Conservation (phyloP, 2,888 invertebrate genomes). For the Eupithecia subfuscata region DNA sequence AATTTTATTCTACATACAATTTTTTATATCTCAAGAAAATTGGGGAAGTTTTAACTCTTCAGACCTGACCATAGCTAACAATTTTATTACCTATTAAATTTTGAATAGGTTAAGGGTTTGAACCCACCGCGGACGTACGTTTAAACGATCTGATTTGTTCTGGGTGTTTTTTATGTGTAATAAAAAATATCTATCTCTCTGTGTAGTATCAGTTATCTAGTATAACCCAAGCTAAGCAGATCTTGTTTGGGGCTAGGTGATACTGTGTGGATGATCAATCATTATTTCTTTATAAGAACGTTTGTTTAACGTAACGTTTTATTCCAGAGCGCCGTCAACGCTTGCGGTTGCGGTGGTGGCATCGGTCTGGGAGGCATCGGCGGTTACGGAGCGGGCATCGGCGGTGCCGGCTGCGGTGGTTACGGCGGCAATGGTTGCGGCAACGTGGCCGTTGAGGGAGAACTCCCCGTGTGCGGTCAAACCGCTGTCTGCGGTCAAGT, state of each 20-base stretch:
- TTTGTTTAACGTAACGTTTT: not conserved
- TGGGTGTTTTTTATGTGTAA: not conserved
- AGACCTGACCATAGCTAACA: not conserved
- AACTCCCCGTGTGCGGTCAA: slow-evolving; percentile 50
- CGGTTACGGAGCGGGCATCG: not conserved
- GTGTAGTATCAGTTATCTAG: not conserved
- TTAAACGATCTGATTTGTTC: not conserved
- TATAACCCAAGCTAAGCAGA: not conserved
- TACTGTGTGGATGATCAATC: not conserved
- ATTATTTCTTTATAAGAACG: not conserved
- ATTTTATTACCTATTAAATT: not conserved
- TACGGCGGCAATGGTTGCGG: slow-evolving; percentile 45
- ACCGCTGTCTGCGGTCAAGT: slow-evolving; percentile 47
- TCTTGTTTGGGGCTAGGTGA: not conserved
- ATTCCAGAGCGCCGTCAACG: slow-evolving; percentile 7
- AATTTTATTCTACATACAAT: not conserved
- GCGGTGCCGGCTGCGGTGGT: not conserved
- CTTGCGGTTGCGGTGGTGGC: not conserved
- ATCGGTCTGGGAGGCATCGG: not conserved
- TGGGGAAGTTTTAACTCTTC: not conserved
- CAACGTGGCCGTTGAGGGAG: slow-evolving; percentile 48
- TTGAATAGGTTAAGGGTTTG: not conserved
- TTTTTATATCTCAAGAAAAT: not conserved
- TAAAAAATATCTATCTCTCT: not conserved
- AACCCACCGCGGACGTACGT: not conserved